phyloP scores from a whole-genome alignment of 2,113 vertebrate species.

The Phocoena phocoena region DNA sequence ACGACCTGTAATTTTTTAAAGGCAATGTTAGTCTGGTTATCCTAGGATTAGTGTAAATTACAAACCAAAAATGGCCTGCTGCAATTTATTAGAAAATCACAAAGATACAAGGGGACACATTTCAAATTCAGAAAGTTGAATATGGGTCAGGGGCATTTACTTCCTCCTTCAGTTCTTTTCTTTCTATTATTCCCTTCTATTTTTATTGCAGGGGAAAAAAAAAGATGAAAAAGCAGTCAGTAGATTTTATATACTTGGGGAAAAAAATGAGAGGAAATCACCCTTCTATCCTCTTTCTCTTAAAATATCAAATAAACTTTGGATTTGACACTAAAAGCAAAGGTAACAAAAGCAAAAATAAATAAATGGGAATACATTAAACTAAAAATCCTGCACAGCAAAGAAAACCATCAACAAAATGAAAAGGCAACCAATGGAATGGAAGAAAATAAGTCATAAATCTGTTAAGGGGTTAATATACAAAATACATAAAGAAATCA shows the following conservation, averaged over 20 bases:
- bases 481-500: not conserved
- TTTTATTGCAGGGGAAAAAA: not conserved
- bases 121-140: not conserved
- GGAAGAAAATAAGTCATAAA: not conserved
- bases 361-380: not conserved
- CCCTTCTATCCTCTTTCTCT: not conserved
- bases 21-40: not conserved
- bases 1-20: not conserved
- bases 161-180: not conserved
- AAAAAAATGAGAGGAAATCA: not conserved
- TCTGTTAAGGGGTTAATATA: not conserved
- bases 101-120: not conserved
- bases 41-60: not conserved
- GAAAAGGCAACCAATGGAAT: not conserved
- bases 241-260: not conserved
- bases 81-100: not conserved
- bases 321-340: not conserved
- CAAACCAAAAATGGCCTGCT: not conserved
- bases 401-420: not conserved
- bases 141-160: not conserved
- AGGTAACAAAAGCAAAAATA: not conserved
- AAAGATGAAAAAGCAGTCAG: not conserved
- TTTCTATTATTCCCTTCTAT: not conserved
- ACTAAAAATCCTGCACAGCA: not conserved
- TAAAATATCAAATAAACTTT: conserved; percentile 17